Evolutionary conservation across 1,140 invertebrate genomes (phyloP).

Genomic region (Calycopis cecrops): DNA sequence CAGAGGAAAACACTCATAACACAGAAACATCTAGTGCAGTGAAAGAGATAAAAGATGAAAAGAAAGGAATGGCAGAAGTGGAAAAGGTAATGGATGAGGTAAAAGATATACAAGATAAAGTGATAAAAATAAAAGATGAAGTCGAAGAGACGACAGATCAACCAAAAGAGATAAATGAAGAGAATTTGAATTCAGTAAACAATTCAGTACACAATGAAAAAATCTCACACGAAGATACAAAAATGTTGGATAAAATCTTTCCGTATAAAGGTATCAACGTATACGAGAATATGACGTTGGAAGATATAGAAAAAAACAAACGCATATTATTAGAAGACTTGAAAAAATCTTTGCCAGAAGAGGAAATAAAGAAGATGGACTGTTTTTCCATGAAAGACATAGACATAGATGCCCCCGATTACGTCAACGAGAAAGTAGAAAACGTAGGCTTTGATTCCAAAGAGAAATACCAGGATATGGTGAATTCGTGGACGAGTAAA

Average conservation of each 20-base stretch:
- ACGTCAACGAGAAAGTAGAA: constrained; percentile 51
- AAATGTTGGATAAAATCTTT: constrained; percentile 44
- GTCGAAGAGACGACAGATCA: neutral
- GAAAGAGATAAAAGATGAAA: constrained; percentile 1
- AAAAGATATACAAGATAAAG: neutral
- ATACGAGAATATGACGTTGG: constrained; percentile 39
- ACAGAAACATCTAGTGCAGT: neutral
- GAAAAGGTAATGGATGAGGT: neutral
- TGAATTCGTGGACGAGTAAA: constrained; percentile 25
- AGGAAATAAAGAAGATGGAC: constrained; percentile 45
- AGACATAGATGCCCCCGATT: constrained; percentile 47
- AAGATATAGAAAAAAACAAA: constrained; percentile 63
- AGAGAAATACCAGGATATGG: constrained; percentile 37
- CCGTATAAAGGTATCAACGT: constrained; percentile 40
- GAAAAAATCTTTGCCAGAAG: constrained; percentile 40
- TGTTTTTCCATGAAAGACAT: constrained; percentile 63
- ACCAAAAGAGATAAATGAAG: neutral
- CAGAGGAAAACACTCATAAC: neutral
- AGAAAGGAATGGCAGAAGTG: neutral
- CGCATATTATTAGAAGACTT: constrained; percentile 43
- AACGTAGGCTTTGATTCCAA: constrained; percentile 55
- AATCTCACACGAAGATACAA: constrained; percentile 1
- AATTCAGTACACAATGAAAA: constrained; percentile 2
- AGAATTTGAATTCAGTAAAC: neutral
- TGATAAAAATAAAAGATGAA: neutral